phyloP scores from a whole-genome alignment of 35 echinoderm and acorn worm genomes.

The Strongylocentrotus purpuratus region DNA sequence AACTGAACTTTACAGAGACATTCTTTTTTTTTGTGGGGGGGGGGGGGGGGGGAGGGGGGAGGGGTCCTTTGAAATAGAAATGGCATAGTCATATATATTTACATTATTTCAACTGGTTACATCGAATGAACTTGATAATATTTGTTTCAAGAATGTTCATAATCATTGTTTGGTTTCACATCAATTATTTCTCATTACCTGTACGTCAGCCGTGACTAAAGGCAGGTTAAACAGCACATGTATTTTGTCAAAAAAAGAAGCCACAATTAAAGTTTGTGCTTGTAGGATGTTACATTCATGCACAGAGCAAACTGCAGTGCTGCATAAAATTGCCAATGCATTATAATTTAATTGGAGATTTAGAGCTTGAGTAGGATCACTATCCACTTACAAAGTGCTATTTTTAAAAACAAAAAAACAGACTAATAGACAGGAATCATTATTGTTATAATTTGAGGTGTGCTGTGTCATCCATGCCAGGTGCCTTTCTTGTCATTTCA shows the following conservation, averaged over 20 bases:
- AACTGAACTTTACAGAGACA: no score
- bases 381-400: not conserved
- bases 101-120: not conserved
- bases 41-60: not conserved
- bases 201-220: no score
- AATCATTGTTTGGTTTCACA: no score
- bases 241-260: not conserved
- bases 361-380: not conserved
- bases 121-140: not conserved
- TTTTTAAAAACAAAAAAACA: not conserved
- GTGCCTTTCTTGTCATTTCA: not conserved
- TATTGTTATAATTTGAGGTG: constrained; percentile 6
- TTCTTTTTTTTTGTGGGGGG: no score
- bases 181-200: no score
- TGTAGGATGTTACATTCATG: no score
- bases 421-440: not conserved
- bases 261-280: not conserved
- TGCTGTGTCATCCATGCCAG: not conserved
- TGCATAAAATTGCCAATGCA: not conserved
- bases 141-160: not conserved
- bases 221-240: not conserved
- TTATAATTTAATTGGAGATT: not conserved
- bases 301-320: not conserved
- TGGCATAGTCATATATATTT: not conserved
- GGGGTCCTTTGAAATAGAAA: not conserved